Base-by-base conservation (phyloP, 1,140 invertebrate genomes). In the Limonius californicus region DNA sequence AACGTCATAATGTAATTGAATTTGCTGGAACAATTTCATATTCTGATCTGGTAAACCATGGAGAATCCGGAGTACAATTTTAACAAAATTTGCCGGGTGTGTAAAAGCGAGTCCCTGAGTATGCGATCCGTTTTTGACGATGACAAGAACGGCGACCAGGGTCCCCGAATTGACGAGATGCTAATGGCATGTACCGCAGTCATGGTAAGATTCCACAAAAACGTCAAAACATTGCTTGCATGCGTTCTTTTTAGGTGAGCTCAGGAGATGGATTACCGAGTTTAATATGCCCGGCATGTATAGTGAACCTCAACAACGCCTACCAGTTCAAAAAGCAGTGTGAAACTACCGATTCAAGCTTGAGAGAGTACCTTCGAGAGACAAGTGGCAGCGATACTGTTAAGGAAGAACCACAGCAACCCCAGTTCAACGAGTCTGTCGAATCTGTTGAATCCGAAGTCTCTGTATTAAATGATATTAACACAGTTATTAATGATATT, bases 81-180 rank as follows among this genome's bases (percentile, higher is more conserved):
- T 2, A 68, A 61, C 59, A 63, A 57, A 53, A 59, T 70, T 6
- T 75, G 73, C 61, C 61, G 73, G 15, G 66, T 72, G 15, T 75
- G 73, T 58, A 75, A 74, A 65, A 63, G 59, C 57, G 68, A 70
- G 54, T 59, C 68, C 0, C 23, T 63, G 4, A 56, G 64, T 18
- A 69, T 74, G 70, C 63, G 64, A 45, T 69, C 69, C 12, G 53
- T 75, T 30, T 74, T 72, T 62, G 64, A 1, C n/a, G 62, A 56
- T 18, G 11, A 20, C 2, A 23, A 53, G 16, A 60, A 54, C n/a
- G 18, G 2, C 7, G 18, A 27, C 19, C 15, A 35, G 1, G 68
- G 65, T 72, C 65, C 72, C 72, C 72, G 70, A 68, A 71, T 75
- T 69, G 72, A 74, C 73, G 73, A 76, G 71, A 76, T 76, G 74